Conservation (phyloP, 2,797 vertebrate species). For the Chaenodraco wilsoni region DNA sequence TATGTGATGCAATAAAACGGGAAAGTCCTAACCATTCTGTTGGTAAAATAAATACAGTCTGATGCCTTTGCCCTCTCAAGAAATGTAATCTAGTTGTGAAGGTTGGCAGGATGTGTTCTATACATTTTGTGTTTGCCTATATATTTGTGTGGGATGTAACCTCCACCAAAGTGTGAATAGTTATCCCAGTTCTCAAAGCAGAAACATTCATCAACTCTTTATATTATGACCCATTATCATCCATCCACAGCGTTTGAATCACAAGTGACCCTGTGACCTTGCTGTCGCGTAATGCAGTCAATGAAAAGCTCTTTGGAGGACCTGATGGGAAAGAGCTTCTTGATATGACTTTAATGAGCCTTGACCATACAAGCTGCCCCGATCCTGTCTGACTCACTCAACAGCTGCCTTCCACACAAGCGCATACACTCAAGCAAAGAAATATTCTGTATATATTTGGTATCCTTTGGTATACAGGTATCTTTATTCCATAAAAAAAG, state of each 20-base stretch:
- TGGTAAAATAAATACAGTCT: slow-evolving; percentile 37
- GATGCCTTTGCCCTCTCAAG: slow-evolving; percentile 18
- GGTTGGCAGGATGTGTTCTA: not conserved
- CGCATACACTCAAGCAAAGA: slow-evolving; percentile 19
- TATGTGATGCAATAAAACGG: not conserved
- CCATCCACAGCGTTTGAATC: slow-evolving; percentile 18
- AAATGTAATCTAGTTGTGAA: not conserved
- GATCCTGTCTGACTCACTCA: slow-evolving; percentile 28
- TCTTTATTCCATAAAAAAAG: not conserved
- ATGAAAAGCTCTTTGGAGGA: slow-evolving; percentile 22
- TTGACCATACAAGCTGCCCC: slow-evolving; percentile 48
- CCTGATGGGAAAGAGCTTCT: slow-evolving; percentile 31
- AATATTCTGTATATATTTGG: not conserved
- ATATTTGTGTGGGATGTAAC: not conserved
- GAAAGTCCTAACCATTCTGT: slow-evolving; percentile 37
- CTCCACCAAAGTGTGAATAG: not conserved
- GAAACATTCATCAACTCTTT: not conserved
- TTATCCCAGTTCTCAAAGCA: slow-evolving; percentile 5
- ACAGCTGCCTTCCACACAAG: slow-evolving; percentile 32
- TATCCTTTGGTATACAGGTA: not conserved
- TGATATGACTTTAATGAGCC: slow-evolving; percentile 52
- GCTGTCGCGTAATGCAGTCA: slow-evolving; percentile 7
- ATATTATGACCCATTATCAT: not conserved
- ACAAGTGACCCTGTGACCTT: slow-evolving; percentile 37
- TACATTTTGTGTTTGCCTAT: not conserved